Base-by-base conservation (phyloP, 2,797 vertebrate species). In the Hippocampus kuda region DNA sequence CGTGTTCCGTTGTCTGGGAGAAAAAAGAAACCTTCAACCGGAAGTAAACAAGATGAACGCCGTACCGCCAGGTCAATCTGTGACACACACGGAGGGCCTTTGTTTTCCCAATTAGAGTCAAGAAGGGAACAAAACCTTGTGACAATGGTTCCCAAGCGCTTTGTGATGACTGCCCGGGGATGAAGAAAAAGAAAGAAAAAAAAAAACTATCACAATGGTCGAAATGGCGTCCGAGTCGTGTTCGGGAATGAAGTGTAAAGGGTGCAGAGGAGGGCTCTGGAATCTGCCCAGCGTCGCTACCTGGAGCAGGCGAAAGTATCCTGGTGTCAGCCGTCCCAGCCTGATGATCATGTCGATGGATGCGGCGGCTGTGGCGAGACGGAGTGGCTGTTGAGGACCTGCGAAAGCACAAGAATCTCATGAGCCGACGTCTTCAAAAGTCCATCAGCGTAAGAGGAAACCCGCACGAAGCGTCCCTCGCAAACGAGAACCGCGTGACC, bases 291-390 rank as follows among this genome's bases (percentile, higher is more conserved):
- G 15, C 10, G 34, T 0, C 16, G 67, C 6, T 77, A 98, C 95
- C 92, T 98, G 94, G 53, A 97, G 91, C 72, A 97, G 92, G 34
- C 94, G 93, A 78, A 96, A 98, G 65, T 98, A 98, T 66, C 95
- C 94, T 5, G 96, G 96, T 7, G 96, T 97, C 77, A 98, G 87
- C 67, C 91, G 89, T 46, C 91, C 91, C 75, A 97, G 93, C 72
- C 92, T 90, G 90, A 97, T 95, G 86, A 92, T 92, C 92, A 94
- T 93, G 68, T 75, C 73, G 81, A 75, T 46, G 18, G 74, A 22
- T 73, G 68, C 41, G 41, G 16, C n/a, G 54, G 72, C 72, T 65
- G 64, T 53, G 34, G 18, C 22, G 1, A 66, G 70, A 24, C 60
- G 66, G 56, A 70, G 68, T 72, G 56, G 72, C 73, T 66, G 64